phyloP scores from a whole-genome alignment of 1,140 invertebrate genomes.

The Diuraphis noxia region DNA sequence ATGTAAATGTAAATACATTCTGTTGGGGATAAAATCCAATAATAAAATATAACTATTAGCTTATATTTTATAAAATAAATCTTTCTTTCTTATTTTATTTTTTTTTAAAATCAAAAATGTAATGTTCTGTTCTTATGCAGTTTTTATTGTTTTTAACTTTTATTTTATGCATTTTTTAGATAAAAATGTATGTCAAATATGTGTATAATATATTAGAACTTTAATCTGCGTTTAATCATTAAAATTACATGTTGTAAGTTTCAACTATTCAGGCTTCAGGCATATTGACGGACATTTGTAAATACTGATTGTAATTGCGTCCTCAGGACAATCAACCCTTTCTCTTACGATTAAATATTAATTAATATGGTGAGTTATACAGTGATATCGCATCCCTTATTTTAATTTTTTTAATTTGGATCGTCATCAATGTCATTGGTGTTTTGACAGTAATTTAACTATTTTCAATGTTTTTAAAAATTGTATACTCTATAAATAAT shows the following conservation, averaged over 20 bases:
- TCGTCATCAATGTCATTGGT: background rate
- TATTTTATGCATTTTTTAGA: background rate
- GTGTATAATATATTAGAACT: background rate
- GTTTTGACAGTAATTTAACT: background rate
- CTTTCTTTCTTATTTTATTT: background rate
- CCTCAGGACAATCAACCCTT: background rate
- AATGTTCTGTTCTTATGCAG: background rate
- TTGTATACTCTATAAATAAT: background rate
- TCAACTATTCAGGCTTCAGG: no score
- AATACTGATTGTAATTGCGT: background rate
- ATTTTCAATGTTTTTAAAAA: background rate
- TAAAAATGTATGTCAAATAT: background rate
- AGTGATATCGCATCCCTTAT: background rate
- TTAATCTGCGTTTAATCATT: no score
- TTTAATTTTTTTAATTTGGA: background rate
- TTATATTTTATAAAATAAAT: background rate
- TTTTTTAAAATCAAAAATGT: background rate
- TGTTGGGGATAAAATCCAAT: background rate
- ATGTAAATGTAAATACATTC: background rate
- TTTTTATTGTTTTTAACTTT: background rate
- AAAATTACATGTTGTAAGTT: background rate
- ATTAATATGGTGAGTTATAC: background rate
- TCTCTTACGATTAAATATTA: background rate
- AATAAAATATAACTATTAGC: background rate
- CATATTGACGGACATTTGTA: background rate